Evolutionary conservation across 2,797 vertebrate species (phyloP), one percentile per base, ranked within the genome.

Genomic region (Neopelma chrysocephalum): DNA sequence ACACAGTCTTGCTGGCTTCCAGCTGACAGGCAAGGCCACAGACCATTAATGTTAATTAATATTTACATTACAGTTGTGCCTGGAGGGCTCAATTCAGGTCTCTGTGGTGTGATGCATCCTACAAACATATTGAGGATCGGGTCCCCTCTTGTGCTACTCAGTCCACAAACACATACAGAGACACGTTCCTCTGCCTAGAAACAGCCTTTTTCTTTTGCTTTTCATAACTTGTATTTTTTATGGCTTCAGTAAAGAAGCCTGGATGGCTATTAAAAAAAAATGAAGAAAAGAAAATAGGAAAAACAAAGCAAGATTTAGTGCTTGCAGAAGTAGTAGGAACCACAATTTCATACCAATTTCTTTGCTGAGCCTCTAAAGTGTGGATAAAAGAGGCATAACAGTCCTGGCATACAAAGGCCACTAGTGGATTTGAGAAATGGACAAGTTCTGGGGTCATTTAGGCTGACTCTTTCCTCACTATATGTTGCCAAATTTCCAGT

Each of bases 21-120:
- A 95, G 93, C 87, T 94, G 96, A 84, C 87, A 91, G 64, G 70
- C 77, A 94, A 93, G 77, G 85, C 80, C 88, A 84, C 89, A 90
- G 90, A 80, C 87, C 85, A 94, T 95, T 94, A 94, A 94, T 95
- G 91, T 94, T 96, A 97, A 96, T 96, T 95, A 97, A 96, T 97
- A 97, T 97, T 97, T 96, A 77, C 85, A 93, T 94, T 94, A 88
- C 73, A 45, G 91, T 90, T 94, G 77, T 91, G 89, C 82, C 96
- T 93, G 87, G 85, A 94, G 87, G 96, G 51, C 51, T 95, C 58
- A 42, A 26, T 66, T 83, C 91, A 66, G 70, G 91, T 79, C 70
- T 77, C 72, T 61, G 27, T 60, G 70, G 66, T 66, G 66, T 66
- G 73, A 64, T 3, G 17, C 19, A 45, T 93, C 81, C 81, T 70